Base-by-base conservation (phyloP, 2,888 invertebrate genomes). In the Stenoptilia bipunctidactyla region DNA sequence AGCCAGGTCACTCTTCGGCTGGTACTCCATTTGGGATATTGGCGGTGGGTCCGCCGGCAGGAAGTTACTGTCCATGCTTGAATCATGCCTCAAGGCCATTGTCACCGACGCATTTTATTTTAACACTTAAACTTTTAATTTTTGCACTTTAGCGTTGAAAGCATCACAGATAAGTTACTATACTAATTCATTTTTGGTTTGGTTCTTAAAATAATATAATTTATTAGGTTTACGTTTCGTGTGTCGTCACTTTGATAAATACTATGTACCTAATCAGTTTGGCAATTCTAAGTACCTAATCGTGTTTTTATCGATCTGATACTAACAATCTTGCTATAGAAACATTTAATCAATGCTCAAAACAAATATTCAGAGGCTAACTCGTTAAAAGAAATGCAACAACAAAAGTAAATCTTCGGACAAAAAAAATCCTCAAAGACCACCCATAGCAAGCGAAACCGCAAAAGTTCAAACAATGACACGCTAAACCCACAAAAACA, bases 31-130 rank as follows among this genome's bases (percentile, higher is more conserved):
- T 10, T 61, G 61, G 1, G 63, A 79, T 70, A 70, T 84, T 68
- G 70, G 90, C 62, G 74, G 88, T 57, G 83, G 89, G 80, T 64
- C 89, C 65, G 76, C 90, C 72, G 68, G 71, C 49, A 75, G 84
- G 73, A 82, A 83, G 45, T 49, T 58, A 1, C 75, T 54, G 53
- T 88, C 85, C 73, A 85, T 83, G 45, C 45, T 58, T n/a, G 48
- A 46, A 60, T 80, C 70, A 61, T 74, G 70, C 43, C 77, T 61
- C 39, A 74, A 46, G 13, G 74, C 70, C 80, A 80, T 79, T 55
- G 43, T 49, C 44, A 40, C 41, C 46, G 40, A 27, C 15, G 41
- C 20, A 25, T 35, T 35, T 27, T 40, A 15, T 34, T 13, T 13
- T 35, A 10, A 13, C 42, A 66, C 62, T 68, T 75, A 56, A 69